Percentiles rank a stretch among this genome's conserved stretches.
Conservation (phyloP, 2,113 vertebrate species). For the Reinhardtius hippoglossoides region DNA sequence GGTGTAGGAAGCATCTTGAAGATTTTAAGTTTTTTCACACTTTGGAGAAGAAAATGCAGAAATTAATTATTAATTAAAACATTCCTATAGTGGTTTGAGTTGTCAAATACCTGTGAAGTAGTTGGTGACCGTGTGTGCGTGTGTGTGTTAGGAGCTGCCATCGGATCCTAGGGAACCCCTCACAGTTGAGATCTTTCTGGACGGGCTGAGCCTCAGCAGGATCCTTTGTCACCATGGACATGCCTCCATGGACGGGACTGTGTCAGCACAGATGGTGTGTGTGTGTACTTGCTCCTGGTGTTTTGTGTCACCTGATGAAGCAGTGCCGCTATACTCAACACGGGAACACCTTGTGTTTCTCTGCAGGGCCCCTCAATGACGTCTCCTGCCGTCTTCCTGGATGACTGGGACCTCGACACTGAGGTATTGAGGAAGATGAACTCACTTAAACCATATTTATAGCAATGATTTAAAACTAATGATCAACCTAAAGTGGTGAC, state of each 20-base stretch:
- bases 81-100: too few species aligned
- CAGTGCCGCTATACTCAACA: background rate
- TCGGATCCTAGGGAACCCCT: conserved; percentile 76
- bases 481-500: background rate
- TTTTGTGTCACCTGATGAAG: background rate
- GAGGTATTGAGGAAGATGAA: conserved; percentile 74
- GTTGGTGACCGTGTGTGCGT: background rate
- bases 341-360: conserved; percentile 5
- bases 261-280: conserved; percentile 51
- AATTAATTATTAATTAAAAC: too few species aligned
- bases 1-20: too few species aligned
- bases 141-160: conserved; percentile 82
- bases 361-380: conserved; percentile 56
- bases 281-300: background rate
- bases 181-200: conserved; percentile 84
- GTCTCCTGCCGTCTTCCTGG: conserved; percentile 36
- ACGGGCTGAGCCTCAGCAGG: conserved; percentile 84
- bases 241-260: conserved; percentile 42
- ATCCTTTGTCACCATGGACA: conserved; percentile 88
- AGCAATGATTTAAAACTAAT: background rate
- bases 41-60: background rate
- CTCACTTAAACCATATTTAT: too few species aligned
- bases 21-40: too few species aligned
- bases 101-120: too few species aligned
- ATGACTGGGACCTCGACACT: conserved; percentile 83